Evolutionary conservation across 2,113 vertebrate genomes (phyloP), one percentile per base, ranked within the genome.

Genomic region (Eonycteris spelaea): DNA sequence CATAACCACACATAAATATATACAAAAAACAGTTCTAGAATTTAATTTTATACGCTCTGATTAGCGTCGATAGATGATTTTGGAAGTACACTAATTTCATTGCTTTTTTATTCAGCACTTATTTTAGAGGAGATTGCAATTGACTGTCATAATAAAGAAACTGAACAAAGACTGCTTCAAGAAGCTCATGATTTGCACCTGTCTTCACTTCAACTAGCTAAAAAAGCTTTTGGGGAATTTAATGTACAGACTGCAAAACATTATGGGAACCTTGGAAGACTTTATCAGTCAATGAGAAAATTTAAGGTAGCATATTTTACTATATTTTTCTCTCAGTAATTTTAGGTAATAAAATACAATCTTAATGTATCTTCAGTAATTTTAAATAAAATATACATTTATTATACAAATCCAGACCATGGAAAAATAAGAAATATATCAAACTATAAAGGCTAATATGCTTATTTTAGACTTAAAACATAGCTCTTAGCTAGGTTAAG

Each of bases 261-360:
- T 98, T 99, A 99, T 24, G 99, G 99, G 96, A 99, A 99, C 98
- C 99, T 99, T 71, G 99, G 99, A 73, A 99, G 99, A 51, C 99
- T 99, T 93, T 99, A 99, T 98, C 99, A 99, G 98, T 99, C 99
- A 80, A 99, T 99, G 99, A 99, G 99, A 98, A 99, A 99, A 98
- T 99, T 99, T 97, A 99, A 99, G 99, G 99, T 99, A 93, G 24
- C n/a, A 24, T 65, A 22, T 92, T 89, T 97, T 90, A 45, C 38
- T 84, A 7, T 51, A 57, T 90, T 94, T 95, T 92, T 82, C 68
- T 95, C 45, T 55, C 30, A 83, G 67, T 85, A 86, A 74, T 86
- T 28, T 80, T 74, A 90, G 57, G 12, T 88, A 91, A 91, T 94
- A 43, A 93, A 82, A 57, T 75, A 70, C 22, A 71, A 22, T 79